Evolutionary conservation across 2,113 vertebrate genomes (phyloP), one percentile per base, ranked within the genome.

Genomic region (Vidua macroura): DNA sequence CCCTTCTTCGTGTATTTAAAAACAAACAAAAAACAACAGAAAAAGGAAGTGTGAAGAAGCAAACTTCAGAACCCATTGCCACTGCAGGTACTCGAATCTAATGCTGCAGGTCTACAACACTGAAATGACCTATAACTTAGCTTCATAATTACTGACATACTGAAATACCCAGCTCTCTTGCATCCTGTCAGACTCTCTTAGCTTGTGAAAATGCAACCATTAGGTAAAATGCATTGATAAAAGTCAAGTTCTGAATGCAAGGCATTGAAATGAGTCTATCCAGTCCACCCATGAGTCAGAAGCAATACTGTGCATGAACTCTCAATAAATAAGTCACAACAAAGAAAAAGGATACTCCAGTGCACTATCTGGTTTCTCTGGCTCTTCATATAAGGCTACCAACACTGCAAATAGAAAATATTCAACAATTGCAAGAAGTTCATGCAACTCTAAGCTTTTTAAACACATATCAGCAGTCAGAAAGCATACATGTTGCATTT

Each of bases 321-420:
- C 31, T 68, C 66, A 72, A 31, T 2, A 11, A 94, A 51, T 67
- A 88, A 88, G 28, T 53, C n/a, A 74, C 33, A 93, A 75, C 59
- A 87, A 92, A 88, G 63, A 49, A 87, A 98, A 99, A 99, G 99
- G 99, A 99, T 99, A 99, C 99, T 99, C 99, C 97, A 99, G 95
- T 75, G 99, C 99, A 97, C 99, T 98, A 76, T 97, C 98, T 51
- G 99, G 99, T 98, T 99, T 99, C 78, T 99, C 99, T 33, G 97
- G 97, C 93, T 99, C 99, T 97, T 99, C 98, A 88, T 99, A 99
- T 77, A 99, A 98, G 88, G 98, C 98, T 93, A 99, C 99, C 97
- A 99, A 95, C 90, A 99, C 99, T 99, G 98, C 75, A 98, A 98
- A 96, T 82, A 62, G 77, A 90, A 97, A 96, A 95, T 35, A 92